A percentile compares a stretch with the other conserved stretches of the same genome.
phyloP scores from a whole-genome alignment of 2,888 invertebrate species.

The Drosophila parthenogenetica region DNA sequence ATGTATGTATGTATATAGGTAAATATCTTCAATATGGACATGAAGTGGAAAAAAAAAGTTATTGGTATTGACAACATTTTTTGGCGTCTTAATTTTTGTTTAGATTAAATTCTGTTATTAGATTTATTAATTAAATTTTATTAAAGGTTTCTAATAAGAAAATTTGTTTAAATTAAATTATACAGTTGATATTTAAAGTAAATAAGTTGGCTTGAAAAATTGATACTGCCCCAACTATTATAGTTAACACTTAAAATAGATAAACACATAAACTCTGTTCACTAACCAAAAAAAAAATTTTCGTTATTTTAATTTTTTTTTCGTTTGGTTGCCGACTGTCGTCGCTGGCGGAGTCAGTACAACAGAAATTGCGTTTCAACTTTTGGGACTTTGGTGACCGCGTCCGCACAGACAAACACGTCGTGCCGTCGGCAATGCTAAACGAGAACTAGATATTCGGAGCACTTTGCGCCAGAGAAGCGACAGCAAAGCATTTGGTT shows the following conservation, averaged over 20 bases:
- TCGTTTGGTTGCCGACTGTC: conserved; percentile 28
- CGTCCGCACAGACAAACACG: conserved; percentile 71
- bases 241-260: not conserved
- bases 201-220: not conserved
- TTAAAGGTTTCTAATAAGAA: no score
- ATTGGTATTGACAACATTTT: no score
- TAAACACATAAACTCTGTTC: not conserved
- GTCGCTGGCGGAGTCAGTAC: conserved; percentile 26
- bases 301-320: conserved; percentile 34
- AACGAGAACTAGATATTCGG: conserved; percentile 82
- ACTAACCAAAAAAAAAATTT: conserved; percentile 6
- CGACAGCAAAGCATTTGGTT: conserved; percentile 49
- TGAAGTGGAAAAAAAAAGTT: no score
- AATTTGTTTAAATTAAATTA: no score
- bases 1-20: not conserved
- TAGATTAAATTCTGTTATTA: not conserved
- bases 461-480: conserved; percentile 48
- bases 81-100: not conserved
- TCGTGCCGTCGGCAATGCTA: conserved; percentile 84
- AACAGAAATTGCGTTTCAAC: conserved; percentile 43
- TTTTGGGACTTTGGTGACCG: conserved; percentile 47
- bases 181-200: not conserved
- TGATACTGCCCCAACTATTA: not conserved
- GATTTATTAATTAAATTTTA: not conserved
- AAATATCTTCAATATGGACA: not conserved